Percentiles rank a stretch among this genome's conserved stretches.
phyloP scores from a whole-genome alignment of 2,797 vertebrate genomes.

The Spinus olivaceus region DNA sequence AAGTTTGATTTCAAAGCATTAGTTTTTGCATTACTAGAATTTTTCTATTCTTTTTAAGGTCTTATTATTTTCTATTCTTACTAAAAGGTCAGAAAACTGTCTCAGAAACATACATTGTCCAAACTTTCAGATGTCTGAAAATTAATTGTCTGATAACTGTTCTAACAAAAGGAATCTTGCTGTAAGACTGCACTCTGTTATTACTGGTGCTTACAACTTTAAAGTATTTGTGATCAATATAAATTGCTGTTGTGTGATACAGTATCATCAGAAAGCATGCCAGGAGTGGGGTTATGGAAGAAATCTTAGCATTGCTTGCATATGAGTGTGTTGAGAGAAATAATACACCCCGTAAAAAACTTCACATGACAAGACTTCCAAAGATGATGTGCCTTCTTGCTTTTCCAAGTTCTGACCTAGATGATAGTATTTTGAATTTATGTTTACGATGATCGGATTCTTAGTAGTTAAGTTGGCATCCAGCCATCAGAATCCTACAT shows the following conservation, averaged over 20 bases:
- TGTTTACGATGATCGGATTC: background rate
- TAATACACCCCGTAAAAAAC: background rate
- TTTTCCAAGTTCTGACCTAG: background rate
- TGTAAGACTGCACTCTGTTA: background rate
- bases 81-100: background rate
- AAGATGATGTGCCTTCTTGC: background rate
- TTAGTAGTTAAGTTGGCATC: background rate
- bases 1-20: background rate
- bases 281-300: background rate
- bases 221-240: background rate
- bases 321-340: background rate
- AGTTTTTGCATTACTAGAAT: background rate
- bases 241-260: background rate
- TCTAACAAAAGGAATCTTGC: background rate
- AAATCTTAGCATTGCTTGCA: background rate
- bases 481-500: background rate
- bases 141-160: background rate
- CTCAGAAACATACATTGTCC: background rate
- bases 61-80: background rate
- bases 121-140: background rate
- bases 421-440: background rate
- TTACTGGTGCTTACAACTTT: background rate
- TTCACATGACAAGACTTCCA: background rate
- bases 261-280: background rate
- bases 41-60: background rate